Conservation (phyloP, 23 tunicate genomes). For the Trididemnum nubilum region DNA sequence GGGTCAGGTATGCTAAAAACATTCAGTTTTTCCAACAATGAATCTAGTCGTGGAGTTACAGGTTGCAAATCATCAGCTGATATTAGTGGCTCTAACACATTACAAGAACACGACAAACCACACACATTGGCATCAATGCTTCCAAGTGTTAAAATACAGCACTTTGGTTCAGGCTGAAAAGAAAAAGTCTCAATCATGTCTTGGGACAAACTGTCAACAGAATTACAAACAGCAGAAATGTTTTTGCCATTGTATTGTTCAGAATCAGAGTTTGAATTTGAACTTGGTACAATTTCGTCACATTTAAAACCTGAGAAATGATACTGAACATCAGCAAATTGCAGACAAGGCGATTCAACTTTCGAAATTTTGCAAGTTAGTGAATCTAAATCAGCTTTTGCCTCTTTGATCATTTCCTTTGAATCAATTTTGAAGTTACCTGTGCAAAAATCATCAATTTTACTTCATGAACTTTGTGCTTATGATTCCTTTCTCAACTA, state of each 20-base stretch:
- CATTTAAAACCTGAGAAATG: not conserved
- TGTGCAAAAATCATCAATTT: not conserved
- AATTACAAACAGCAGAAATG: not conserved
- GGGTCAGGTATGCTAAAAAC: conserved; percentile 30
- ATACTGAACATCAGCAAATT: conserved; percentile 4
- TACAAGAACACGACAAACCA: not conserved
- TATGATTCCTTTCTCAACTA: no score
- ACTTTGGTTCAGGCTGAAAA: not conserved
- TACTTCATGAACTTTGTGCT: no score
- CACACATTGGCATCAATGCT: not conserved
- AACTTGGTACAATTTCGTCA: conserved; percentile 30
- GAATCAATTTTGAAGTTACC: not conserved
- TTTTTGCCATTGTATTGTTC: not conserved
- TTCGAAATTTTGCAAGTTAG: not conserved
- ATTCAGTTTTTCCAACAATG: conserved; percentile 9
- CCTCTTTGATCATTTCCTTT: not conserved
- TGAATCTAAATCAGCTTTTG: not conserved
- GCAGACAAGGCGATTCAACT: not conserved
- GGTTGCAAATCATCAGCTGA: not conserved
- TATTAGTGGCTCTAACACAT: not conserved
- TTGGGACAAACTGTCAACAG: not conserved
- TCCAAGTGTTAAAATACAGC: not conserved
- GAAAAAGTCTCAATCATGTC: not conserved
- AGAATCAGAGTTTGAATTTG: conserved; percentile 24
- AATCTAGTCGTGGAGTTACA: not conserved